Conservation (phyloP, 2,113 vertebrate species). For the Balaenoptera acutorostrata region DNA sequence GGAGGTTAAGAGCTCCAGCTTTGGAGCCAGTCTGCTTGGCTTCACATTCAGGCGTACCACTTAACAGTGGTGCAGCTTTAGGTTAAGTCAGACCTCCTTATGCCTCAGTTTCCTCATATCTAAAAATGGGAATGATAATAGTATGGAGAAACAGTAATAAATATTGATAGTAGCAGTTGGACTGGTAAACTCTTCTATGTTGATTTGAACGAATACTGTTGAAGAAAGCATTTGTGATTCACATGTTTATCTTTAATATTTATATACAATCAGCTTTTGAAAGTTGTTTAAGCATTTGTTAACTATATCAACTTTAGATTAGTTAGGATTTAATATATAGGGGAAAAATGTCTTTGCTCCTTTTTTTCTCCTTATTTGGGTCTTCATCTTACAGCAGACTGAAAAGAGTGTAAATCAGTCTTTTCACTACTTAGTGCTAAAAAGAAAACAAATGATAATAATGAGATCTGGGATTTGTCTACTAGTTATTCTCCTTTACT, state of each 20-base stretch:
- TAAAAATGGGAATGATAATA: neutral
- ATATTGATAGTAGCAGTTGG: neutral
- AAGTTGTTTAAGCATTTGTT: slow-evolving; percentile 1
- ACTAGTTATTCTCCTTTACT: neutral
- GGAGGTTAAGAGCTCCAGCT: neutral
- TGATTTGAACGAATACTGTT: neutral
- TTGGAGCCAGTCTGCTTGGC: neutral
- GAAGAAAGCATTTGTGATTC: neutral
- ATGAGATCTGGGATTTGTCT: neutral
- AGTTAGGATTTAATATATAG: neutral
- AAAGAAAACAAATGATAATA: neutral
- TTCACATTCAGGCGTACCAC: neutral
- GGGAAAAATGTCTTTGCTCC: neutral
- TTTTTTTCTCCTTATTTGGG: neutral
- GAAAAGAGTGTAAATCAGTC: neutral
- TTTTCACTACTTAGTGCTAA: neutral
- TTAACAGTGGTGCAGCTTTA: neutral
- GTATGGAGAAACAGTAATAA: neutral
- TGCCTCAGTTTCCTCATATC: neutral
- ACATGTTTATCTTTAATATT: neutral
- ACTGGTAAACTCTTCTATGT: neutral
- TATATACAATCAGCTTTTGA: neutral
- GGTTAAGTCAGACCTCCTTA: neutral
- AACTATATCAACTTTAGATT: slow-evolving; percentile 4
- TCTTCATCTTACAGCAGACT: neutral